Evolutionary conservation across 2,797 vertebrate species (phyloP).

Genomic region (Karalla daura): DNA sequence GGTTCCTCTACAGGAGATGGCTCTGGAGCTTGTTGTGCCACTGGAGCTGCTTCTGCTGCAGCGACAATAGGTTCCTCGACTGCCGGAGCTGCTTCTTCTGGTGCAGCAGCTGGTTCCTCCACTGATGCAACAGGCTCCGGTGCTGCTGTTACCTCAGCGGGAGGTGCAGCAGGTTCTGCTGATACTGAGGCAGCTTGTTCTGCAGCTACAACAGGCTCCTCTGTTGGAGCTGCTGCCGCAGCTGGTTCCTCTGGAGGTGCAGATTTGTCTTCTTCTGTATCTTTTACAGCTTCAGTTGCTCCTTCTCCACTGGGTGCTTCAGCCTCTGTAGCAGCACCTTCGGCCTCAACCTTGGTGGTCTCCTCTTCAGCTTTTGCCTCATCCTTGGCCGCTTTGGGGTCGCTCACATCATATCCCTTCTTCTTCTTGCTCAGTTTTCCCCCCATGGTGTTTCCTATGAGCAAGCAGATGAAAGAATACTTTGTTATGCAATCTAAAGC

Average conservation of each 20-base stretch:
- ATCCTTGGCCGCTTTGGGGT: conserved; percentile 90
- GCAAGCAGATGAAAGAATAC: conserved; percentile 32
- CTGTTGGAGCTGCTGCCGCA: conserved; percentile 20
- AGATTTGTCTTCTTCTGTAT: conserved; percentile 50
- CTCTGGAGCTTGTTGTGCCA: not conserved
- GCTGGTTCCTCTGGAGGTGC: conserved; percentile 37
- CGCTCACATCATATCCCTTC: conserved; percentile 97
- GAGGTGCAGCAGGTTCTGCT: not conserved
- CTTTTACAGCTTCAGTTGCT: conserved; percentile 52
- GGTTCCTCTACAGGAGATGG: not conserved
- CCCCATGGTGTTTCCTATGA: conserved; percentile 89
- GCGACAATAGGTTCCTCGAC: not conserved
- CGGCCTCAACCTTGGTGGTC: conserved; percentile 56
- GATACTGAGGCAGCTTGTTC: not conserved
- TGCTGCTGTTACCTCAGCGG: too few species aligned
- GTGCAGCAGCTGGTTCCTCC: not conserved
- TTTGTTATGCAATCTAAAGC: conserved; percentile 26
- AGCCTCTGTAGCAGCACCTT: conserved; percentile 40
- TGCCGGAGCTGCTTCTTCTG: not conserved
- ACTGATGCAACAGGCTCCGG: not conserved
- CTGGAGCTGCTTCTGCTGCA: too few species aligned
- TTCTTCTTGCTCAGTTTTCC: conserved; percentile 97
- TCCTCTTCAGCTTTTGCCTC: conserved; percentile 64
- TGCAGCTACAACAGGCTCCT: conserved; percentile 18
- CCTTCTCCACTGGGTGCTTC: conserved; percentile 47